Evolutionary conservation across 2,113 vertebrate genomes (phyloP).

Genomic region (Puffinus mauretanicus): DNA sequence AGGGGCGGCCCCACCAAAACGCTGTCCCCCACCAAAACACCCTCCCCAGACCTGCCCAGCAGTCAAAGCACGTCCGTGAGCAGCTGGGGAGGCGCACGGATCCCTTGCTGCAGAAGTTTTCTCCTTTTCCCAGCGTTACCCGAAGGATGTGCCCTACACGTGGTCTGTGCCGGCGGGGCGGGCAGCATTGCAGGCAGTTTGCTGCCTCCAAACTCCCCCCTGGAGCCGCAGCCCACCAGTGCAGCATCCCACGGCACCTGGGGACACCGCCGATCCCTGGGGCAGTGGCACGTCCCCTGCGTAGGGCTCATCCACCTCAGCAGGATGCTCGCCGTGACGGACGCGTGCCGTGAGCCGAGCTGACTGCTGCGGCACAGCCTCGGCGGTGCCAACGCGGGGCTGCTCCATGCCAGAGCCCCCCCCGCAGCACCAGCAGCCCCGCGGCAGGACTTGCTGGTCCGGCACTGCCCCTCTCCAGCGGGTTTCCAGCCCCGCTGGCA

Average conservation of each 20-base stretch:
- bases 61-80: fast-evolving
- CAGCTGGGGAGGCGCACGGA: too few species aligned
- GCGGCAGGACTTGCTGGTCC: fast-evolving
- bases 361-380: neutral
- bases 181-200: neutral
- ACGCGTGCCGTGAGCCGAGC: fast-evolving
- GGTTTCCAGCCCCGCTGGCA: neutral
- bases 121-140: neutral
- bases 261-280: neutral
- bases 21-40: neutral
- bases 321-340: fast-evolving
- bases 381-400: fast-evolving
- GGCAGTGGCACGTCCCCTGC: neutral
- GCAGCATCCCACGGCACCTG: neutral
- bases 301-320: neutral
- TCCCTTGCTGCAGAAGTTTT: neutral
- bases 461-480: neutral
- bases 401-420: neutral
- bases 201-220: neutral
- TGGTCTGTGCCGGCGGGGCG: fast-evolving
- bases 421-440: fast-evolving
- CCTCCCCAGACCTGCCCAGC: too few species aligned
- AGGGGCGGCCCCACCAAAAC: neutral
- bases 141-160: fast-evolving
- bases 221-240: fast-evolving